Conservation (phyloP, 2,113 vertebrate genomes). For the Carollia perspicillata region DNA sequence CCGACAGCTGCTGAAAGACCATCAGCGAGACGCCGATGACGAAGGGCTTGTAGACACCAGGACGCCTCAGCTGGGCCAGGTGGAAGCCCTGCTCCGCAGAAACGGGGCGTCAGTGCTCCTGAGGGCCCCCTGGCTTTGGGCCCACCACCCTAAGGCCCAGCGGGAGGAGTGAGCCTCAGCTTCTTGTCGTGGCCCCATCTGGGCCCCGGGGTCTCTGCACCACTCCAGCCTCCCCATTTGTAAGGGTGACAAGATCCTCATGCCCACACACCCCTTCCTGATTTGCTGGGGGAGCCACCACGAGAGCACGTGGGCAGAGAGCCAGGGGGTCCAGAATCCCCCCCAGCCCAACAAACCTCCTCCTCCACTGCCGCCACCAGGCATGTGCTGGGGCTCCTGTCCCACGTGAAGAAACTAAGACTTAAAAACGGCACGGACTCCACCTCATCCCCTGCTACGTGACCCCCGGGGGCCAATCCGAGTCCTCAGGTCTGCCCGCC, state of each 20-base stretch:
- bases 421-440: not conserved
- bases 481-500: not conserved
- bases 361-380: not conserved
- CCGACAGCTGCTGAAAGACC: conserved; percentile 93
- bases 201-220: not conserved
- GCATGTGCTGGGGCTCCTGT: not conserved
- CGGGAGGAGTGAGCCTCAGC: not conserved
- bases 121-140: not conserved
- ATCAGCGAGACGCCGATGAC: conserved; percentile 89
- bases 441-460: not conserved
- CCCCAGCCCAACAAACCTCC: not conserved
- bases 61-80: conserved; percentile 83
- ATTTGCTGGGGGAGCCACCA: not conserved
- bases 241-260: not conserved
- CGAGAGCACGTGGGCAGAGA: not conserved
- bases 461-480: not conserved
- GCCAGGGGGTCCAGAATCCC: not conserved
- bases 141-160: not conserved
- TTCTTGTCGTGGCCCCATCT: not conserved
- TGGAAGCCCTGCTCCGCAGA: conserved; percentile 78
- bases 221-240: not conserved
- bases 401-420: not conserved
- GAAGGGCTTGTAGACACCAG: conserved; percentile 91
- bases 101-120: rapidly evolving
- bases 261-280: not conserved